Percentiles rank a stretch among this genome's conserved stretches.
Conservation (phyloP, 2,113 vertebrate species). For the Hippocampus abdominalis region DNA sequence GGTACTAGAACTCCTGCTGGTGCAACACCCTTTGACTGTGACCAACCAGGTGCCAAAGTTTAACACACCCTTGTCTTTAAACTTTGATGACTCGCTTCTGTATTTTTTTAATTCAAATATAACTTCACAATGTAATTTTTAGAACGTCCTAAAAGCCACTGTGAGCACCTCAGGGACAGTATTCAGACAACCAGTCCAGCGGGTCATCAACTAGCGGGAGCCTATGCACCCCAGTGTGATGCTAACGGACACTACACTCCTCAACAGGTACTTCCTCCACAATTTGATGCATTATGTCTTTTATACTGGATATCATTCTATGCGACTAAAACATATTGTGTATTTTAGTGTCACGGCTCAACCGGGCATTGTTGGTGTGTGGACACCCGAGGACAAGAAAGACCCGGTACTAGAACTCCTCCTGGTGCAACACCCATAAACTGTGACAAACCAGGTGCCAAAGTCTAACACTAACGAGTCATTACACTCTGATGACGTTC, state of each 20-base stretch:
- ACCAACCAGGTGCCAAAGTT: slow-evolving; percentile 64
- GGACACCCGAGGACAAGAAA: slow-evolving; percentile 65
- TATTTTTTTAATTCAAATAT: background rate
- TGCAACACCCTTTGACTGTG: slow-evolving; percentile 48
- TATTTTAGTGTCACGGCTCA: slow-evolving; percentile 29
- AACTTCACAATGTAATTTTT: slow-evolving; percentile 22
- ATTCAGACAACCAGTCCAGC: slow-evolving; percentile 25
- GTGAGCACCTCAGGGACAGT: slow-evolving; percentile 65
- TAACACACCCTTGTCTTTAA: too few relatives aligned
- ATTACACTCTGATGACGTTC: slow-evolving; percentile 9
- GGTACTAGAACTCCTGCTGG: slow-evolving; percentile 68
- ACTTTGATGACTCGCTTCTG: slow-evolving; percentile 10
- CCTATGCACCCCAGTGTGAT: slow-evolving; percentile 75
- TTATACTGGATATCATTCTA: background rate
- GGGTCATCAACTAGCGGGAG: slow-evolving; percentile 18
- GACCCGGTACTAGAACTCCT: slow-evolving; percentile 62
- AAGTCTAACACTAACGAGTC: background rate
- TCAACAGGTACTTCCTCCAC: slow-evolving; percentile 50
- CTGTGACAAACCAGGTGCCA: slow-evolving; percentile 72
- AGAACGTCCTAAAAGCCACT: slow-evolving; percentile 59
- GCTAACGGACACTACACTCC: slow-evolving; percentile 71
- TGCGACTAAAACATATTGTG: background rate
- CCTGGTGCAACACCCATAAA: slow-evolving; percentile 49
- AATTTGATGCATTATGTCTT: background rate
- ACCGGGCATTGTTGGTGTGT: slow-evolving; percentile 81